Conservation (phyloP, 2,888 invertebrate genomes). For the Acanthosepion lycidas region DNA sequence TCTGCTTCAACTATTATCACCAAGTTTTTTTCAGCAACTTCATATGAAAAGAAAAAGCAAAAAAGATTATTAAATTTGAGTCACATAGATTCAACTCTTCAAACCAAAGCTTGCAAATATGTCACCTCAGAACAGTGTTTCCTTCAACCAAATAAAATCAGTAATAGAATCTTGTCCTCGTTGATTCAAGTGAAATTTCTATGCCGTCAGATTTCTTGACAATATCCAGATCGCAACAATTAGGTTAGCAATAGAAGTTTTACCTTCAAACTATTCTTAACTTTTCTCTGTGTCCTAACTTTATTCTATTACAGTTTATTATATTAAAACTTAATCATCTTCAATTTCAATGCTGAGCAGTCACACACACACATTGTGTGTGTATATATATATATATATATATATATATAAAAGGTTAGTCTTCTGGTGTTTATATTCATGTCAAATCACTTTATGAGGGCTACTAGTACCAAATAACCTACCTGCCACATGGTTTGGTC, state of each 20-base stretch:
- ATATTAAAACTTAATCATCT: not conserved
- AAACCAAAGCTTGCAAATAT: not conserved
- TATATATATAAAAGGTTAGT: not conserved
- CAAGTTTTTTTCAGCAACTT: not conserved
- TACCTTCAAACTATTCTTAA: not conserved
- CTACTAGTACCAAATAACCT: too few species aligned
- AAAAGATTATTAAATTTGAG: not conserved
- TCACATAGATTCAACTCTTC: not conserved
- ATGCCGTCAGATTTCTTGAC: conserved; percentile 18
- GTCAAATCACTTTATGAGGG: too few species aligned
- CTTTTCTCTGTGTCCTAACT: not conserved
- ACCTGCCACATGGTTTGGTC: too few species aligned
- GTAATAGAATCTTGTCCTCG: not conserved
- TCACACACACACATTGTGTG: not conserved
- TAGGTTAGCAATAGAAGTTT: not conserved
- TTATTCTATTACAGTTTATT: not conserved
- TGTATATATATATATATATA: not conserved
- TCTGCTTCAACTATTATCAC: conserved; percentile 8
- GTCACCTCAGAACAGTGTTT: conserved; percentile 3
- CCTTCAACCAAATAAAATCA: not conserved
- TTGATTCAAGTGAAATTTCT: not conserved
- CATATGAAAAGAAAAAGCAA: not conserved
- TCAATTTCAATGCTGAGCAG: not conserved
- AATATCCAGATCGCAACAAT: not conserved
- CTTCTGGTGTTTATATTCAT: not conserved